Percentiles rank a stretch among this genome's conserved stretches.
These are phyloP conservation scores for Cyaniris semiargus DNA, from an alignment of 2,888 invertebrate genomes.

Conservation along the genomic window DNA sequence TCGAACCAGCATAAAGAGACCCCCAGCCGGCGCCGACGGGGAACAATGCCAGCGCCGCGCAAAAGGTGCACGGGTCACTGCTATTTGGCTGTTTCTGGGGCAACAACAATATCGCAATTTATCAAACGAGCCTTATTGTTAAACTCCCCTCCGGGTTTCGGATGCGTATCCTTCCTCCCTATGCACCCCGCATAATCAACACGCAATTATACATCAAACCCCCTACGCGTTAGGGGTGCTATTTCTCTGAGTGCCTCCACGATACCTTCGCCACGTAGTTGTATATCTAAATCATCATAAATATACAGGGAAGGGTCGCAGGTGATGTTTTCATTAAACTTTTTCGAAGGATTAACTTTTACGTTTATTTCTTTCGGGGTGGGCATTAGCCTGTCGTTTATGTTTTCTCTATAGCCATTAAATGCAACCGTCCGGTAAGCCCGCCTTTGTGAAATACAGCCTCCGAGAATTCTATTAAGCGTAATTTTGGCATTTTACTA, in stretches of 20 bases:
- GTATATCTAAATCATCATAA: constrained; percentile 46
- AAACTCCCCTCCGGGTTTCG: constrained; percentile 54
- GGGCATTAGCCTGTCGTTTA: constrained; percentile 26
- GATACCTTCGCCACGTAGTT: constrained; percentile 36
- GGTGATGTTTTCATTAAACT: constrained; percentile 72
- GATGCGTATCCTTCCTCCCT: constrained; percentile 49
- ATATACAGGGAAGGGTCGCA: constrained; percentile 51
- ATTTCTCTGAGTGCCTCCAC: constrained; percentile 34
- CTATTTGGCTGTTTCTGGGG: constrained; percentile 46
- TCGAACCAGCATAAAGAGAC: constrained; percentile 41
- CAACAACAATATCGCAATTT: constrained; percentile 74
- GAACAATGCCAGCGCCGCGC: constrained; percentile 39
- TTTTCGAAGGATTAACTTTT: constrained; percentile 62
- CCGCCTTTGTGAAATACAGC: constrained; percentile 20
- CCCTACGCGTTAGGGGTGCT: constrained; percentile 29
- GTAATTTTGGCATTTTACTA: constrained; percentile 20
- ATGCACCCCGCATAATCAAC: constrained; percentile 41
- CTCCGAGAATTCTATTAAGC: not conserved
- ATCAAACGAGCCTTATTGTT: constrained; percentile 77
- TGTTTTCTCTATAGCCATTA: constrained; percentile 21
- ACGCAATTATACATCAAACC: constrained; percentile 39
- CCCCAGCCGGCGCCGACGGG: constrained; percentile 37
- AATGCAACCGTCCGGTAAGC: constrained; percentile 29
- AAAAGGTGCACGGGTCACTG: constrained; percentile 55
- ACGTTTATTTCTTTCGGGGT: constrained; percentile 44